Base-by-base conservation (phyloP, 1,140 invertebrate species). In the Sitophilus oryzae region DNA sequence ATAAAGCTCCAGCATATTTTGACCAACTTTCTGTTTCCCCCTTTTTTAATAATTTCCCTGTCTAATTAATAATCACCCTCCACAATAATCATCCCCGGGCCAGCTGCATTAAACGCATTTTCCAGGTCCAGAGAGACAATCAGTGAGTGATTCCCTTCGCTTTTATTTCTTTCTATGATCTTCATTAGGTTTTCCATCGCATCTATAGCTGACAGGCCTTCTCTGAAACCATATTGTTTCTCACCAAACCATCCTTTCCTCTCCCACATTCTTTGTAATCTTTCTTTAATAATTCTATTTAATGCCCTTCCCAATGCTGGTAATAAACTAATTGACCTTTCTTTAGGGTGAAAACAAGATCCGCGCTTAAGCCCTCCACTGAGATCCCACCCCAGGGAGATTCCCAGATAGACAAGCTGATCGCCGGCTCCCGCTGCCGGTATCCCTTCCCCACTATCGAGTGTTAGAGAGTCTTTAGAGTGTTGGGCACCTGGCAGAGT, bases 401-500 rank as follows among this genome's bases (percentile, higher is more conserved):
- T n/a, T n/a, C n/a, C n/a, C n/a, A n/a, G n/a, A n/a, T n/a, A n/a
- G n/a, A n/a, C n/a, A n/a, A n/a, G n/a, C n/a, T n/a, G n/a, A n/a
- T n/a, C n/a, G n/a, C n/a, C n/a, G n/a, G n/a, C n/a, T n/a, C n/a
- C n/a, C n/a, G n/a, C n/a, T n/a, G n/a, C n/a, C n/a, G n/a, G n/a
- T n/a, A 42, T 36, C 30, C 53, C 25, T 52, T 3, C 23, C 15
- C 49, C 36, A 52, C 18, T 40, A 21, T 20, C 22, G 58, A 62
- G 19, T 59, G 51, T 50, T 56, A 66, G n/a, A n/a, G n/a, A n/a
- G n/a, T n/a, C n/a, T n/a, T n/a, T n/a, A n/a, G n/a, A n/a, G n/a
- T n/a, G n/a, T n/a, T n/a, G n/a, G n/a, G n/a, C n/a, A n/a, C n/a
- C n/a, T n/a, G n/a, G 50, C 58, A 45, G 0, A 63, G 65, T 41